phyloP scores from a whole-genome alignment of 2,113 vertebrate genomes.

The Sitta europaea region DNA sequence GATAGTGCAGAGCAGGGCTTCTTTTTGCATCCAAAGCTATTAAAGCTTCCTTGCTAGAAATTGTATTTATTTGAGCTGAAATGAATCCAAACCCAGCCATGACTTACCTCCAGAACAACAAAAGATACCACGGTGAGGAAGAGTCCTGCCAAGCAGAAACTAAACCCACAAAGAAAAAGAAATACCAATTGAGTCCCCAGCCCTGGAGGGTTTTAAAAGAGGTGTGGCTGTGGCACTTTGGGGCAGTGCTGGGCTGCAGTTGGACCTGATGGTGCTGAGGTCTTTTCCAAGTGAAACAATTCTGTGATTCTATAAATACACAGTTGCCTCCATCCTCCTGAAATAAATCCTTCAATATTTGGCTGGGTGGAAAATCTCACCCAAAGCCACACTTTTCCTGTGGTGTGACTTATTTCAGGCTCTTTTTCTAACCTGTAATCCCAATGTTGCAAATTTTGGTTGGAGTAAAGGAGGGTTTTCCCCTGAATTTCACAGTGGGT shows the following conservation, averaged over 20 bases:
- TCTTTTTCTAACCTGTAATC: fast-evolving
- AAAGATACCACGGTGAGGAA: not conserved
- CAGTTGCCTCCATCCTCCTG: not conserved
- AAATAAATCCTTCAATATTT: not conserved
- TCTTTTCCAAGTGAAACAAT: not conserved
- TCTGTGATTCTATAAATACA: not conserved
- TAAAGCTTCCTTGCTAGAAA: not conserved
- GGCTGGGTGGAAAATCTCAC: not conserved
- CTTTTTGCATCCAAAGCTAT: not conserved
- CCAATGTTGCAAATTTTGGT: not conserved
- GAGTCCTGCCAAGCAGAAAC: not conserved
- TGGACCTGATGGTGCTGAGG: not conserved
- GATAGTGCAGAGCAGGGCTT: not conserved
- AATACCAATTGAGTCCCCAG: not conserved
- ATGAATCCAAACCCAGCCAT: not conserved
- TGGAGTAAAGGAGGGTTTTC: fast-evolving
- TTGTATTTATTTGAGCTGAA: not conserved
- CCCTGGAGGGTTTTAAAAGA: not conserved
- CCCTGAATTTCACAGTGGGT: not conserved
- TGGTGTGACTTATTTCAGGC: not conserved
- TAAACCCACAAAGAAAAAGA: not conserved
- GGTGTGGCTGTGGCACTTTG: not conserved
- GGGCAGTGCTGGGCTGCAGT: not conserved
- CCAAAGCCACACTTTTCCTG: not conserved
- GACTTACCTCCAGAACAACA: not conserved